A percentile compares a stretch with the other conserved stretches of the same genome.
Conservation (phyloP, 2,113 vertebrate species). For the Proteles cristata region DNA sequence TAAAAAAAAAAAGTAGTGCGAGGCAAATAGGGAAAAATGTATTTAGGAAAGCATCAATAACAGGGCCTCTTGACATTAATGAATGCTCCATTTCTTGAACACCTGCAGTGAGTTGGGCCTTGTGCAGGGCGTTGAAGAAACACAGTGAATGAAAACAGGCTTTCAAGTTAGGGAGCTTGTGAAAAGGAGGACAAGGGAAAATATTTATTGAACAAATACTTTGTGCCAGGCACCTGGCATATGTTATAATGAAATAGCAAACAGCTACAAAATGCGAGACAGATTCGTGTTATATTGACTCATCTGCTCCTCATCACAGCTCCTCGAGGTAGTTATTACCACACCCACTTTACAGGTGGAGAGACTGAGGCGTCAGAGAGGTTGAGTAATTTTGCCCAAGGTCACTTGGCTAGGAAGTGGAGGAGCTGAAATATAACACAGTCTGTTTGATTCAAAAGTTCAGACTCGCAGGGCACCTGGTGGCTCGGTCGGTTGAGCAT, state of each 20-base stretch:
- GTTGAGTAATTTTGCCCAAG: not conserved
- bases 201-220: not conserved
- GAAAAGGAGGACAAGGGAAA: not conserved
- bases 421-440: not conserved
- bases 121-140: not conserved
- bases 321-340: not conserved
- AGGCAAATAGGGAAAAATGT: not conserved
- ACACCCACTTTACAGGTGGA: not conserved
- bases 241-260: not conserved
- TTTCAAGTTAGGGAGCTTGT: constrained; percentile 36
- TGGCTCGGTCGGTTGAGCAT: no score
- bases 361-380: not conserved
- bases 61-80: not conserved
- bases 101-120: not conserved
- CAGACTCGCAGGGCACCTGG: no score
- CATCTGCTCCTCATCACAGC: rapidly evolving
- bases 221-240: not conserved
- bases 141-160: not conserved
- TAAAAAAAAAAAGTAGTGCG: not conserved
- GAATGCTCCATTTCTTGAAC: not conserved
- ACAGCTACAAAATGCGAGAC: not conserved
- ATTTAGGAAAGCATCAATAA: not conserved
- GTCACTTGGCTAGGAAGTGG: not conserved
- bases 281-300: rapidly evolving
- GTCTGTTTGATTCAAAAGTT: not conserved